phyloP scores from a whole-genome alignment of 1,140 invertebrate species.

The Zaprionus nigranus region DNA sequence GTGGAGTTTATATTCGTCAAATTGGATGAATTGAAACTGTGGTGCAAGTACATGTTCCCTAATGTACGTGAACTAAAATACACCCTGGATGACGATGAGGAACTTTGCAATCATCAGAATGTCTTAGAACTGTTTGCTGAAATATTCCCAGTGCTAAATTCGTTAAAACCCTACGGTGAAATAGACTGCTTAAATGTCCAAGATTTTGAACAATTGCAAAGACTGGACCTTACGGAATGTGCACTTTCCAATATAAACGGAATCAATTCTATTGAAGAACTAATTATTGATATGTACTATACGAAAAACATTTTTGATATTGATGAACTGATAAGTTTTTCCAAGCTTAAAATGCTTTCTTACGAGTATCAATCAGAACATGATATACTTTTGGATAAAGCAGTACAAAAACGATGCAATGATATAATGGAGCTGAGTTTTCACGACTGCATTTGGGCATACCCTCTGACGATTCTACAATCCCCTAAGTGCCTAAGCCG shows the following conservation, averaged over 20 bases:
- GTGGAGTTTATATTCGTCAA: neutral
- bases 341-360: neutral
- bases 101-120: neutral
- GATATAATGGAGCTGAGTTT: neutral
- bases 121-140: neutral
- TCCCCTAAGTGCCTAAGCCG: neutral
- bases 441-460: neutral
- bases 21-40: neutral
- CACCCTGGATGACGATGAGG: neutral
- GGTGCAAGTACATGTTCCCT: neutral
- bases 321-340: neutral
- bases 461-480: neutral
- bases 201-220: neutral
- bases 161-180: neutral
- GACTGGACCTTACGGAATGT: neutral
- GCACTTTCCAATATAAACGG: neutral
- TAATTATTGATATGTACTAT: neutral
- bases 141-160: neutral
- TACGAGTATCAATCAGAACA: neutral
- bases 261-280: neutral
- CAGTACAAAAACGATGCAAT: neutral
- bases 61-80: neutral
- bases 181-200: neutral
- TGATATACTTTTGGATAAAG: neutral
- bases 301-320: neutral